Evolutionary conservation across 2,113 vertebrate species (phyloP).

Genomic region (Silurus meridionalis): DNA sequence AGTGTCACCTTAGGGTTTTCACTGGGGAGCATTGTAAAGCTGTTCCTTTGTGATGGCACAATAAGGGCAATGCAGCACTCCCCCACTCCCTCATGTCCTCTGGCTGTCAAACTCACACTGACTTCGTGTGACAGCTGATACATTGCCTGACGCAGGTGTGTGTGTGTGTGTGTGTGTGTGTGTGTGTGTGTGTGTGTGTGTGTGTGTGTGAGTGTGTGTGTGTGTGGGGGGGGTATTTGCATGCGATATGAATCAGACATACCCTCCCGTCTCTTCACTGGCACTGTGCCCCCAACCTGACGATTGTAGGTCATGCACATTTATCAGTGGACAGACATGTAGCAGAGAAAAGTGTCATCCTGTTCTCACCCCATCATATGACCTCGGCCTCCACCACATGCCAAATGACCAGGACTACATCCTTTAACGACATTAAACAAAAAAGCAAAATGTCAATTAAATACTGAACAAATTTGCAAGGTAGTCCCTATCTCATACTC

Average conservation of each 20-base stretch:
- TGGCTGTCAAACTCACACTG: slow-evolving; percentile 49
- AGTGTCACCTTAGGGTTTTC: slow-evolving; percentile 18
- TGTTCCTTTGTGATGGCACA: slow-evolving; percentile 35
- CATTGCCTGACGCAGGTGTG: slow-evolving; percentile 35
- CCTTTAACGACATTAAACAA: slow-evolving; percentile 33
- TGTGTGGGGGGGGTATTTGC: slow-evolving; percentile 19
- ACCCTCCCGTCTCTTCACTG: slow-evolving; percentile 40
- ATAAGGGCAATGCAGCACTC: slow-evolving; percentile 2
- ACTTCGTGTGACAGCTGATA: slow-evolving; percentile 49
- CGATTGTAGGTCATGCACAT: slow-evolving; percentile 56
- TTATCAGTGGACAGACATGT: slow-evolving; percentile 55
- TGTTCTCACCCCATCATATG: slow-evolving; percentile 54
- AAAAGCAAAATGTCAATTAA: slow-evolving; percentile 49
- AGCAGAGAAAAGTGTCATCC: slow-evolving; percentile 57
- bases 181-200: not conserved
- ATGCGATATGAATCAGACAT: slow-evolving; percentile 30
- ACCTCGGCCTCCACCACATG: slow-evolving; percentile 43
- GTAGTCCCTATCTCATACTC: not conserved
- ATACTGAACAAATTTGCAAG: slow-evolving; percentile 28
- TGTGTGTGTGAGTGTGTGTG: slow-evolving; percentile 4
- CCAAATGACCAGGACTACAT: slow-evolving; percentile 17
- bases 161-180: slow-evolving; percentile 18
- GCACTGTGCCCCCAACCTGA: slow-evolving; percentile 31
- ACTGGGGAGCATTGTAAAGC: slow-evolving; percentile 7
- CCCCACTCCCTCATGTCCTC: slow-evolving; percentile 40